Evolutionary conservation across 2,797 vertebrate genomes (phyloP), one percentile per base, ranked within the genome.

Genomic region (Chaetophractus vellerosus): DNA sequence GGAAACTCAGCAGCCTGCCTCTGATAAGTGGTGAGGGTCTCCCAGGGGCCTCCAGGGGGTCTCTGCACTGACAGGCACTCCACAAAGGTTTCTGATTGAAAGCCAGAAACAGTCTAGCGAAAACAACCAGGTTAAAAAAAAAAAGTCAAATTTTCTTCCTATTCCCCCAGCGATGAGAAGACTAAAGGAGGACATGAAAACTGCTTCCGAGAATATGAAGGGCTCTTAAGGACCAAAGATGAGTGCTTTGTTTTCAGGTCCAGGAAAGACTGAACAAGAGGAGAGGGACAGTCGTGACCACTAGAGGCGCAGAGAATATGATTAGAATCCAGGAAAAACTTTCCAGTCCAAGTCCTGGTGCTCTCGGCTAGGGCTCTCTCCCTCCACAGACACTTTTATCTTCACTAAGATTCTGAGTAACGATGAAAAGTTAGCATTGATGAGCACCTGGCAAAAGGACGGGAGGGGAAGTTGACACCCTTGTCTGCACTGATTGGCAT

Each of bases 181-280:
- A n/a, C 26, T n/a, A 31, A 31, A n/a, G 33, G 45, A 38, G n/a
- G 66, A 74, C 31, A 31, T 48, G 66, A 57, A n/a, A 12, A 36
- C 9, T 0, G 9, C 68, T 91, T 76, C 86, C 0, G 8, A 80
- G 94, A 90, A 83, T 23, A 36, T 7, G 61, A 89, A 83, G 61
- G 28, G 90, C 55, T 79, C 71, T 71, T n/a, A 24, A 91, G 91
- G 76, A 21, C 76, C 0, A 28, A 55, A 45, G 85, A 63, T 0
- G 36, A 91, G 88, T 9, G 86, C 59, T 94, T 94, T 91, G 86
- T 93, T 96, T 91, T 84, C 28, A 31, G 89, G 90, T 94, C 71
- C 66, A 48, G 79, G 52, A 74, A 94, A 74, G 75, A 38, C 2
- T 0, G 71, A 57, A 50, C 0, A 4, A 48, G 92, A 19, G 66